Evolutionary conservation across 2,888 invertebrate genomes (phyloP), one percentile per base, ranked within the genome.

Genomic region (Abrostola triplasia): DNA sequence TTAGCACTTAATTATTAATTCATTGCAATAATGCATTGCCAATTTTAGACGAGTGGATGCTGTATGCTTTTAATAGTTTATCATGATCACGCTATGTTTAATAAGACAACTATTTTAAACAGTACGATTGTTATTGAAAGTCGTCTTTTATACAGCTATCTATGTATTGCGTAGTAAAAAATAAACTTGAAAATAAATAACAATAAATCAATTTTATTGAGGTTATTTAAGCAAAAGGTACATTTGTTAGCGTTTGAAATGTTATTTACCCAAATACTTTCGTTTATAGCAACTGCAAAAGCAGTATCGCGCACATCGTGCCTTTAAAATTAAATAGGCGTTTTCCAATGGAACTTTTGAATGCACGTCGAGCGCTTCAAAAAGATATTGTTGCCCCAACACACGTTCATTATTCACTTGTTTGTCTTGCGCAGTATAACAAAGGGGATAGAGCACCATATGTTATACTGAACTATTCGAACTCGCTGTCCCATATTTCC

Each of bases 341-440:
- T 60, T 64, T 69, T 41, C 50, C 47, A 38, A 69, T 50, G 61
- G 48, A 62, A 64, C 55, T 67, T 37, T 52, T 66, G 51, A 67
- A 51, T 60, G 65, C 50, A 52, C 36, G 60, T 48, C 57, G 40
- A 24, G 13, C 48, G 61, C 66, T 71, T 66, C 62, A 73, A 70
- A 76, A 68, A 74, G 10, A 63, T 76, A 67, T 68, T 73, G 67
- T 67, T 62, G n/a, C 51, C 7, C 68, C 36, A 69, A 57, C 54
- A 52, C 36, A 49, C 49, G 62, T 68, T 76, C 74, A 76, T 72
- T 71, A 71, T 74, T 76, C 72, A 76, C 72, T 76, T 74, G 69
- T 76, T 76, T 76, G 74, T 76, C 74, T 76, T 72, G 72, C 60
- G 49, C 59, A 48, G 42, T 64, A 48, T 52, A 71, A 76, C 76